phyloP scores from a whole-genome alignment of 2,113 vertebrate genomes.

The Jaculus jaculus region DNA sequence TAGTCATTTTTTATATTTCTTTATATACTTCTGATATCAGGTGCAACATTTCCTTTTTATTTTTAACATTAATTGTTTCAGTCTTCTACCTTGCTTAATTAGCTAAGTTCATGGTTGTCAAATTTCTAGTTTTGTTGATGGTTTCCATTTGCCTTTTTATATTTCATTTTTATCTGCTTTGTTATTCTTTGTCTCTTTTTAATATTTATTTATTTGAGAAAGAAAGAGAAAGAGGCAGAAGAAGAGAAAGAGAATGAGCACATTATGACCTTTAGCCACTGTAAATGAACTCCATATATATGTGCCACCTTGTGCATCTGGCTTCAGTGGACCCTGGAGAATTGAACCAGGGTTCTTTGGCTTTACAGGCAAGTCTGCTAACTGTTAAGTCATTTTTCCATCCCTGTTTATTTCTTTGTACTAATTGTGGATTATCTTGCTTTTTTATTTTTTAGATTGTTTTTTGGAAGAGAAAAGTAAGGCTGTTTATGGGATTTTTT shows the following conservation, averaged over 20 bases:
- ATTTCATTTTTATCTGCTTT: neutral
- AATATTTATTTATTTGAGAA: too few species aligned
- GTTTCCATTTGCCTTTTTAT: neutral
- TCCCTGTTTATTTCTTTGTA: neutral
- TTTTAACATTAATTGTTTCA: neutral
- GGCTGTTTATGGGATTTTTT: neutral
- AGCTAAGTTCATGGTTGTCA: neutral
- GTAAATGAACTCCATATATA: too few species aligned
- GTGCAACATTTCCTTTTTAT: neutral
- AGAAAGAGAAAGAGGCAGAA: too few species aligned
- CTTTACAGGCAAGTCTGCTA: too few species aligned
- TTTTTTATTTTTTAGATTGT: neutral
- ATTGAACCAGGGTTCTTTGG: too few species aligned
- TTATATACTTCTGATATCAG: neutral
- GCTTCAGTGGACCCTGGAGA: too few species aligned
- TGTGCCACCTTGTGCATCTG: too few species aligned
- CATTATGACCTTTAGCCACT: too few species aligned
- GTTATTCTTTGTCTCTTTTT: too few species aligned
- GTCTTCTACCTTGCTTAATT: neutral
- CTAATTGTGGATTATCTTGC: neutral
- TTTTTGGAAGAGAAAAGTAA: neutral
- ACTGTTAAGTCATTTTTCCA: too few species aligned
- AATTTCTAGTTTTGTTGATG: neutral
- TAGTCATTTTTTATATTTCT: neutral
- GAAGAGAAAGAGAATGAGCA: too few species aligned